These are phyloP conservation scores for Herpetotheres cachinnans DNA, from an alignment of 2,113 vertebrate genomes.

Conservation along the genomic window DNA sequence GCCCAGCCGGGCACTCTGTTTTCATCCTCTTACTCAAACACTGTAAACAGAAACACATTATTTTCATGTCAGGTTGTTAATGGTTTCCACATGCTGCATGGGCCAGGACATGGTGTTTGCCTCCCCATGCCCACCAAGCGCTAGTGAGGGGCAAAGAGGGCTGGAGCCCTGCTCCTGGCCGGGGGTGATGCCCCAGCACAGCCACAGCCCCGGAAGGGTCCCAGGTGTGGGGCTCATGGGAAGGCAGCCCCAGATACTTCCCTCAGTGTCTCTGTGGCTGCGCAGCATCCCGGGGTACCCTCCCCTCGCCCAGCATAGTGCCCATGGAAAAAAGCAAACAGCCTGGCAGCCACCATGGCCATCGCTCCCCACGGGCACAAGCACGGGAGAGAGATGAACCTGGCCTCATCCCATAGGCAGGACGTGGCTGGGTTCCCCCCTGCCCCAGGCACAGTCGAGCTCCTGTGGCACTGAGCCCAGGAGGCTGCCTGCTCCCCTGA, in stretches of 20 bases:
- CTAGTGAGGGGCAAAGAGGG: background rate
- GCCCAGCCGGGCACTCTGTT: slow-evolving; percentile 4
- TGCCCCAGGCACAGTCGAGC: accelerated
- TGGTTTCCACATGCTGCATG: background rate
- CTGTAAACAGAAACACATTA: slow-evolving; percentile 49
- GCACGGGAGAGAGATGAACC: accelerated
- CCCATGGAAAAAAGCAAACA: background rate
- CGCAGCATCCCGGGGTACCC: background rate
- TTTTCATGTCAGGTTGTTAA: slow-evolving; percentile 42
- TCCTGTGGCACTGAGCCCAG: accelerated
- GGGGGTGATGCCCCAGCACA: background rate
- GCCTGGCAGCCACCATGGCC: background rate
- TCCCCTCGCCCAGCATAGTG: too few relatives aligned
- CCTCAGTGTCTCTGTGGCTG: background rate
- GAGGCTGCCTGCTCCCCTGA: background rate
- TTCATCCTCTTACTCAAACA: background rate
- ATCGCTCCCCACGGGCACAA: accelerated
- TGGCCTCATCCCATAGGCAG: background rate
- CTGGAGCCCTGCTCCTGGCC: background rate
- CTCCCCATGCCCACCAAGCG: background rate
- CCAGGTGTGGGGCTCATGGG: accelerated
- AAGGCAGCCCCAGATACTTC: background rate
- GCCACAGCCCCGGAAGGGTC: background rate
- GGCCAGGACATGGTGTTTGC: accelerated
- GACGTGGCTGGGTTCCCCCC: accelerated